Percentiles rank a stretch among this genome's conserved stretches.
Conservation (phyloP, 37 sponge, comb jelly and placozoan genomes). For the Mnemiopsis leidyi region DNA sequence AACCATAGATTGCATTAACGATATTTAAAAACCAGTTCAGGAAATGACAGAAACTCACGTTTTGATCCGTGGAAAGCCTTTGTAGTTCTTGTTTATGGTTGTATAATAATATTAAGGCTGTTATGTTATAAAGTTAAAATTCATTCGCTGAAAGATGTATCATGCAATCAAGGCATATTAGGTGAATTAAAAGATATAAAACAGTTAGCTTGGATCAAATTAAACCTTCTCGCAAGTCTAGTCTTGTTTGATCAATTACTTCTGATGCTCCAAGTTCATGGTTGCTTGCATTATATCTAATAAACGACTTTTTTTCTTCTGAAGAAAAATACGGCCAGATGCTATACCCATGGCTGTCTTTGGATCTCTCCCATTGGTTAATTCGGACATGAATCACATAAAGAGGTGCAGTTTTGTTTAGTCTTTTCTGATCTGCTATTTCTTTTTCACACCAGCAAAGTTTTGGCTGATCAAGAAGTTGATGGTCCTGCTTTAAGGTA, state of each 20-base stretch:
- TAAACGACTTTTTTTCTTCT: slow-evolving; percentile 42
- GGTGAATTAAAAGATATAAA: background rate
- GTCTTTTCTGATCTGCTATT: background rate
- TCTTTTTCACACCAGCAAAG: slow-evolving; percentile 54
- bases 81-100: too few relatives aligned
- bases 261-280: background rate
- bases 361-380: background rate
- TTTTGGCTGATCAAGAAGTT: background rate
- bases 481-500: slow-evolving; percentile 21
- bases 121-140: too few relatives aligned
- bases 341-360: background rate
- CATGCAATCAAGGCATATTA: too few relatives aligned
- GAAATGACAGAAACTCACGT: too few relatives aligned
- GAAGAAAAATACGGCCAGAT: slow-evolving; percentile 34
- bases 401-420: background rate
- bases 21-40: too few relatives aligned
- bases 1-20: too few relatives aligned
- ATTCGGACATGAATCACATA: slow-evolving; percentile 15
- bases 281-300: slow-evolving; percentile 27
- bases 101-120: too few relatives aligned
- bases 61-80: too few relatives aligned
- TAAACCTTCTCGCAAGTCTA: background rate
- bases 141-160: background rate
- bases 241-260: slow-evolving; percentile 5
- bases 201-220: background rate